Base-by-base conservation (phyloP, 2,797 vertebrate genomes). In the Heliangelus exortis region DNA sequence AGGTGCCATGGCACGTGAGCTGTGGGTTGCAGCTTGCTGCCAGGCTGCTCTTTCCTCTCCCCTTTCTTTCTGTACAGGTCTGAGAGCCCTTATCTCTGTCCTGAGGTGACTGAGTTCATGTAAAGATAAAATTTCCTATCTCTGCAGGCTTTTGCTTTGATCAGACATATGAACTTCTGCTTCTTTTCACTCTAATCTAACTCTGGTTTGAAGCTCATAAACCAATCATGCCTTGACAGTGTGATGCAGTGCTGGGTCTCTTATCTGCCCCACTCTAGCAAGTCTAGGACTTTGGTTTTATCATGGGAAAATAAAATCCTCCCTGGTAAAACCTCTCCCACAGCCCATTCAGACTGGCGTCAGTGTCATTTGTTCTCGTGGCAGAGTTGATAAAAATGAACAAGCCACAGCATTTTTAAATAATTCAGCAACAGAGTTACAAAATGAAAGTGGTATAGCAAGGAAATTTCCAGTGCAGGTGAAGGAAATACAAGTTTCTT, bases 1-100 rank as follows among this genome's bases (percentile, higher is more conserved):
- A 36, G 31, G 22, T 84, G 22, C 23, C 3, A 0, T 51, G 59
- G 65, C 57, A 26, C 0, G 0, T 4, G 66, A 50, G 48, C 48
- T 13, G 12, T 1, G 4, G 13, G 29, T 51, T 31, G 29, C 51
- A 79, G n/a, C 54, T 45, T 6, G 0, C 54, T 51, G 71, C n/a
- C 53, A 6, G 51, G 23, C 63, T 82, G 66, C 33, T 86, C 41
- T 74, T 58, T 25, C 20, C 45, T 84, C 50, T 76, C 22, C 28
- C 4, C 8, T 75, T 90, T 63, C 29, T 62, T 89, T 72, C 43
- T 54, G 31, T 20, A 2, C 51, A 12, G 15, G 51, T 87, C 45
- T 21, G 5, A 3, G 82, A 93, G 67, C 43, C 26, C 53, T 69
- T 76, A 22, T 69, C 79, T 77, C 39, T 89, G 53, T 86, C 57